Percentiles rank a stretch among this genome's conserved stretches.
These are phyloP conservation scores for Drosophila melanogaster DNA, from an alignment of 1,140 invertebrate genomes.

Conservation along the genomic window DNA sequence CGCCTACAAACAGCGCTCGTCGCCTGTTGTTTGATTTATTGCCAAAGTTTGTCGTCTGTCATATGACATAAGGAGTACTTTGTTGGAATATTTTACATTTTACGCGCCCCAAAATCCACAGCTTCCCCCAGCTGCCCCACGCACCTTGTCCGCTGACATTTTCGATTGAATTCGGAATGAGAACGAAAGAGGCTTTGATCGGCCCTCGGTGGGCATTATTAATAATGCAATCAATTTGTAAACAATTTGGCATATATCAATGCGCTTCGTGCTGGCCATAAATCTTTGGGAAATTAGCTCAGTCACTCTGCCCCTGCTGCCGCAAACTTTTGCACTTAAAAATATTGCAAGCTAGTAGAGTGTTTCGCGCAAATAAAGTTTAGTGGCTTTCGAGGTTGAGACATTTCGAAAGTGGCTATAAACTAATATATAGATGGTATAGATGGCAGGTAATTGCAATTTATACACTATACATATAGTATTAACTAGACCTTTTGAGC, in stretches of 20 bases:
- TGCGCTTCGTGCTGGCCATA: conserved; percentile 74
- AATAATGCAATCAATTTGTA: conserved; percentile 82
- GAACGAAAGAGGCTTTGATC: conserved; percentile 40
- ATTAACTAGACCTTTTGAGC: too few relatives aligned
- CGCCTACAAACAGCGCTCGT: conserved; percentile 28
- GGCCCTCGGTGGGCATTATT: conserved; percentile 67
- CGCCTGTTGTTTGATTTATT: conserved; percentile 78
- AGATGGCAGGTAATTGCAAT: background rate
- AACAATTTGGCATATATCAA: conserved; percentile 82
- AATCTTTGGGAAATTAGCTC: conserved; percentile 74
- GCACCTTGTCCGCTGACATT: conserved; percentile 25
- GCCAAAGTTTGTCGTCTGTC: conserved; percentile 78
- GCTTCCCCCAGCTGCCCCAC: background rate
- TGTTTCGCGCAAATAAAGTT: background rate
- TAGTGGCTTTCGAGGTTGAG: background rate
- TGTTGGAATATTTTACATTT: conserved; percentile 74
- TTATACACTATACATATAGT: too few relatives aligned
- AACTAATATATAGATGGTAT: too few relatives aligned
- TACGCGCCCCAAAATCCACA: conserved; percentile 1
- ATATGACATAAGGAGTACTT: conserved; percentile 80
- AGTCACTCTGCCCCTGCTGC: conserved; percentile 3
- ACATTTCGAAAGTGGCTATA: background rate
- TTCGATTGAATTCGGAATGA: conserved; percentile 64
- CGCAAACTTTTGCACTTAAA: conserved; percentile 14
- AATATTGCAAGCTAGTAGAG: conserved; percentile 24